Evolutionary conservation across 30 jellyfish, hydroid and myxozoan species (phyloP).

Genomic region (Hydra vulgaris): DNA sequence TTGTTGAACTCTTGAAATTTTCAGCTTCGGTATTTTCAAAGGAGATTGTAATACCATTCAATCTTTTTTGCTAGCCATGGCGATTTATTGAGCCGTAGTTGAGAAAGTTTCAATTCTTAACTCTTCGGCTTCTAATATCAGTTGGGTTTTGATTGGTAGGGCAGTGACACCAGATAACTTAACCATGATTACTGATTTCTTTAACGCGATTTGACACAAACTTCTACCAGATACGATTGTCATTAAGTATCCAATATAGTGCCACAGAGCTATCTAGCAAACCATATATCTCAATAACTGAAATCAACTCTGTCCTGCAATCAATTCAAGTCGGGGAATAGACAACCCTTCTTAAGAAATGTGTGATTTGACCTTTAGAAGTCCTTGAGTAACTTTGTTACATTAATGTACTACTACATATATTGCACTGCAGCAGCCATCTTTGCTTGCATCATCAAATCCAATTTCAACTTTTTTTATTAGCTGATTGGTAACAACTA

Average conservation of each 20-base stretch:
- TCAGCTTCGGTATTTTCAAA: too few species aligned
- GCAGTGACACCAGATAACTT: constrained; percentile 26
- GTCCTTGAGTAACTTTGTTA: constrained; percentile 11
- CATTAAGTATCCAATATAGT: constrained; percentile 51
- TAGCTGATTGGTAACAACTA: too few species aligned
- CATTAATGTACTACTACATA: constrained; percentile 38
- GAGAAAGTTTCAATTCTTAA: constrained; percentile 29
- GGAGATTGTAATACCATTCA: too few species aligned
- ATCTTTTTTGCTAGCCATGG: constrained; percentile 43
- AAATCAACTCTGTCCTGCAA: constrained; percentile 35
- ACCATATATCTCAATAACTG: constrained; percentile 27
- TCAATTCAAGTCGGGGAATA: constrained; percentile 56
- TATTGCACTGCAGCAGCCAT: constrained; percentile 38
- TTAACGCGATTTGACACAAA: constrained; percentile 24
- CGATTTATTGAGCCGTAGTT: constrained; percentile 61
- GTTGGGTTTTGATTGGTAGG: constrained; percentile 36
- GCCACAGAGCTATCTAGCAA: constrained; percentile 67
- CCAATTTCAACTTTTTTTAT: too few species aligned
- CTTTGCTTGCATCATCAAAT: too few species aligned
- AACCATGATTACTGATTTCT: constrained; percentile 19
- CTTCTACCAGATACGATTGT: constrained; percentile 39
- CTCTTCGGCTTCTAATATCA: constrained; percentile 48
- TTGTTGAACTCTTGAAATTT: too few species aligned
- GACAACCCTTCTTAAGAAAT: constrained; percentile 12
- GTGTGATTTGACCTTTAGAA: constrained; percentile 14